Conservation (phyloP, 2,113 vertebrate species). For the Chunga burmeisteri region DNA sequence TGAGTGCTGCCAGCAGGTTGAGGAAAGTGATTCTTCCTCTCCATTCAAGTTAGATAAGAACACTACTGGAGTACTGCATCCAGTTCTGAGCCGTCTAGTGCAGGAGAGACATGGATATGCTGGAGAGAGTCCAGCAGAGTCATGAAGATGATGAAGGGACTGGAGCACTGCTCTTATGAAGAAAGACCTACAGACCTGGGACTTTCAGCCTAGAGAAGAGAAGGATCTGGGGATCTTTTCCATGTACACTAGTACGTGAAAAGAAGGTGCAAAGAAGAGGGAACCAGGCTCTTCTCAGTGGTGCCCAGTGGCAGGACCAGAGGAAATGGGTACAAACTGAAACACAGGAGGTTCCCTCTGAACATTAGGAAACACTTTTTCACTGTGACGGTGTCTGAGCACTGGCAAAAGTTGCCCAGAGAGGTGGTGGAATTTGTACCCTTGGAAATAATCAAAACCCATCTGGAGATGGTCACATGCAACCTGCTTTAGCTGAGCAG, state of each 20-base stretch:
- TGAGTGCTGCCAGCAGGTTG: not conserved
- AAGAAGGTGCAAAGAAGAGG: too few relatives aligned
- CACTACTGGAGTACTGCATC: not conserved
- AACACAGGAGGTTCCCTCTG: not conserved
- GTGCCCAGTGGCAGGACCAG: not conserved
- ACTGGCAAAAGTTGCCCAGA: not conserved
- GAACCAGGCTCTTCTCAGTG: not conserved
- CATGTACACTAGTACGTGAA: too few relatives aligned
- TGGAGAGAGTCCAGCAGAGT: too few relatives aligned
- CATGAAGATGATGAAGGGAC: too few relatives aligned
- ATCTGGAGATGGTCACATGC: not conserved
- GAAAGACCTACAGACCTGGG: too few relatives aligned
- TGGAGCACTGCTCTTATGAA: too few relatives aligned
- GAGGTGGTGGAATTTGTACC: too few relatives aligned
- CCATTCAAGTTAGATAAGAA: not conserved
- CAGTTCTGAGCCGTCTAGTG: not conserved
- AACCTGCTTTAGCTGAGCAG: not conserved
- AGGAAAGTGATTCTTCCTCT: not conserved
- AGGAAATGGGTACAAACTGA: too few relatives aligned
- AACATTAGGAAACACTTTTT: not conserved
- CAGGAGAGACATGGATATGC: too few relatives aligned
- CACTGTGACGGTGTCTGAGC: not conserved
- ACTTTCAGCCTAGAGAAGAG: too few relatives aligned
- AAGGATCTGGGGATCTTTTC: too few relatives aligned
- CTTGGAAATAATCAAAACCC: not conserved